Base-by-base conservation (phyloP, 2,888 invertebrate species). In the Lochmaea capreae region DNA sequence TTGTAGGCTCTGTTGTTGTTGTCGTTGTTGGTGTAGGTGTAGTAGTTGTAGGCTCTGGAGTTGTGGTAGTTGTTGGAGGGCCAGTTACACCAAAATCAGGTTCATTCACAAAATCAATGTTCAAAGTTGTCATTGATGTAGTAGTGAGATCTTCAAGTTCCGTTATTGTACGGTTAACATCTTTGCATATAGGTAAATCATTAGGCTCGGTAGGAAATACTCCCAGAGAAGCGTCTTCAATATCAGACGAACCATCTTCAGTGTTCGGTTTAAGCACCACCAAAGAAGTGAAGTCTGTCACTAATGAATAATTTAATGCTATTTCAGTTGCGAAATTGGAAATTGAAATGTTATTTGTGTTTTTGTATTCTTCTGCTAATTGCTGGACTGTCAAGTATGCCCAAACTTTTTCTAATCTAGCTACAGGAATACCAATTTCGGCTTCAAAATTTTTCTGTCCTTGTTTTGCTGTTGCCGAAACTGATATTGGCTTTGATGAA, bases 241-340 rank as follows among this genome's bases (percentile, higher is more conserved):
- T 62, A 43, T 80, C 68, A 10, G 78, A 71, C 57, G 78, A 70
- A 61, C 71, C 72, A 65, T 76, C 73, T 2, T 89, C 89, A 10
- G 87, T 88, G 81, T 90, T 89, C 0, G 92, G 91, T 79, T 92
- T 91, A 12, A 91, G 91, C 1, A 93, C 92, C 54, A 92, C 90
- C 74, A 93, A 85, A 0, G 92, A 92, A 1, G 92, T 93, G 71
- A 92, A 86, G 3, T 92, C 90, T 0, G 93, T 92, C n/a, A 93
- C 92, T 83, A 93, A 92, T 4, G 79, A 79, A 67, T 82, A 81
- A 52, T 90, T 89, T 26, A 92, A 85, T 2, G 91, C 90, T 39
- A 92, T 84, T n/a, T 87, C 86, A 11, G 91, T 85, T 0, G 91
- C 91, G 78, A 87, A 88, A 80, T 89, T 88, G 77, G 88, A 88